Evolutionary conservation across 2,888 invertebrate genomes (phyloP).

Genomic region (Andrena chrysosceles): DNA sequence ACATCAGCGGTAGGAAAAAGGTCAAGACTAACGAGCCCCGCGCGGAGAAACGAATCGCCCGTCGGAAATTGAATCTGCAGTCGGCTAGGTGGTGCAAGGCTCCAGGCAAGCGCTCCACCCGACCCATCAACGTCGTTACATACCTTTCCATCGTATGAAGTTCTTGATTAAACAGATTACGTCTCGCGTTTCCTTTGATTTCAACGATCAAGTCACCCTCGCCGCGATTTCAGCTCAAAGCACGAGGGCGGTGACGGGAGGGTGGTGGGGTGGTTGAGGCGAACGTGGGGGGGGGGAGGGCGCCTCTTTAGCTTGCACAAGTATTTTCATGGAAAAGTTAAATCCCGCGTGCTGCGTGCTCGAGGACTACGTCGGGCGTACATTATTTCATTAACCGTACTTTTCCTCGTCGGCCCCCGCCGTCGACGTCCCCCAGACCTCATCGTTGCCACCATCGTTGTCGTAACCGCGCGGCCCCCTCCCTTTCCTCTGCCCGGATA

Average conservation of each 20-base stretch:
- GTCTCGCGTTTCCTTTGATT: slow-evolving; percentile 65
- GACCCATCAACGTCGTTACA: slow-evolving; percentile 14
- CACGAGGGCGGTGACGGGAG: slow-evolving; percentile 11
- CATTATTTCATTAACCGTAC: slow-evolving; percentile 78
- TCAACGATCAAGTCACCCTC: slow-evolving; percentile 60
- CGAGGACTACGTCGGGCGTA: slow-evolving; percentile 73
- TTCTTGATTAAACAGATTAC: slow-evolving; percentile 67
- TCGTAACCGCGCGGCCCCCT: slow-evolving; percentile 18
- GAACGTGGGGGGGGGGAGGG: not conserved
- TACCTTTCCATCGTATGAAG: slow-evolving; percentile 31
- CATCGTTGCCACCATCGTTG: slow-evolving; percentile 37
- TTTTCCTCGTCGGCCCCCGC: slow-evolving; percentile 66
- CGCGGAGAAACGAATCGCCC: no score
- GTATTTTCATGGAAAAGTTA: slow-evolving; percentile 73
- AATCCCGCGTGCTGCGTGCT: slow-evolving; percentile 67
- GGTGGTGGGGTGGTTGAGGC: not conserved
- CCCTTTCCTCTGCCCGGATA: slow-evolving; percentile 1
- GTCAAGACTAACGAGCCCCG: not conserved
- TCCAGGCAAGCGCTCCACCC: not conserved
- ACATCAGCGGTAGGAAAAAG: not conserved
- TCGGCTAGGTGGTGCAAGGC: not conserved
- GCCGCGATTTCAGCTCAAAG: slow-evolving; percentile 57
- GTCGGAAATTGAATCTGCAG: not conserved
- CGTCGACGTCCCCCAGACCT: slow-evolving; percentile 52
- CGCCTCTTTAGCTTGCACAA: slow-evolving; percentile 57